A percentile compares a stretch with the other conserved stretches of the same genome.
Conservation (phyloP, 2,113 vertebrate genomes). For the Cyanoramphus novaezelandiae region DNA sequence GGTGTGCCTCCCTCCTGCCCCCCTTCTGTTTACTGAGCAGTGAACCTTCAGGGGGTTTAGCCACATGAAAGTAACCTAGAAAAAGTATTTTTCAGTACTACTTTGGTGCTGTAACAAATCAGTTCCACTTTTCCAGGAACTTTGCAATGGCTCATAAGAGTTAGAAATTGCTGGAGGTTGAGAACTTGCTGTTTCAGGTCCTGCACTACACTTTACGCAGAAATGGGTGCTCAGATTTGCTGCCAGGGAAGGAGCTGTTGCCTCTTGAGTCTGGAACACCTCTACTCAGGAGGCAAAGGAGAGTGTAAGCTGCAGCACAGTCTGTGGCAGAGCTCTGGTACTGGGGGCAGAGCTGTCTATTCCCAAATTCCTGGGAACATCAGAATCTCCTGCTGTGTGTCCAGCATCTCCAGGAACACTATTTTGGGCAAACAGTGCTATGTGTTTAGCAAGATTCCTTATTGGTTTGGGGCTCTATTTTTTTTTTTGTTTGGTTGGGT, state of each 20-base stretch:
- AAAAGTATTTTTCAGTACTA: conserved; percentile 11
- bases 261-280: not conserved
- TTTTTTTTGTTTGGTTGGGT: not conserved
- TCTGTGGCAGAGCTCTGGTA: not conserved
- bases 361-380: conserved; percentile 6
- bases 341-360: not conserved
- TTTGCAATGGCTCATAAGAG: not conserved
- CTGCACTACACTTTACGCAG: not conserved
- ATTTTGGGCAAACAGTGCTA: not conserved
- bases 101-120: not conserved
- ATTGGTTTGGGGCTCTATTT: not conserved
- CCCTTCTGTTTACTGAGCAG: conserved; percentile 5
- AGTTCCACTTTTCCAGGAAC: conserved; percentile 18
- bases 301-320: not conserved
- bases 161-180: not conserved
- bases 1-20: not conserved
- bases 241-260: not conserved
- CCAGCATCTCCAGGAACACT: not conserved
- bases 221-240: not conserved
- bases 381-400: not conserved
- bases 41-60: conserved; percentile 18
- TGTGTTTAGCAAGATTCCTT: not conserved
- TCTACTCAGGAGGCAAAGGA: not conserved
- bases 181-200: conserved; percentile 22
- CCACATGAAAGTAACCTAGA: conserved; percentile 44